A percentile compares a stretch with the other conserved stretches of the same genome.
phyloP scores from a whole-genome alignment of 2,888 invertebrate species.

The Nineta flava region DNA sequence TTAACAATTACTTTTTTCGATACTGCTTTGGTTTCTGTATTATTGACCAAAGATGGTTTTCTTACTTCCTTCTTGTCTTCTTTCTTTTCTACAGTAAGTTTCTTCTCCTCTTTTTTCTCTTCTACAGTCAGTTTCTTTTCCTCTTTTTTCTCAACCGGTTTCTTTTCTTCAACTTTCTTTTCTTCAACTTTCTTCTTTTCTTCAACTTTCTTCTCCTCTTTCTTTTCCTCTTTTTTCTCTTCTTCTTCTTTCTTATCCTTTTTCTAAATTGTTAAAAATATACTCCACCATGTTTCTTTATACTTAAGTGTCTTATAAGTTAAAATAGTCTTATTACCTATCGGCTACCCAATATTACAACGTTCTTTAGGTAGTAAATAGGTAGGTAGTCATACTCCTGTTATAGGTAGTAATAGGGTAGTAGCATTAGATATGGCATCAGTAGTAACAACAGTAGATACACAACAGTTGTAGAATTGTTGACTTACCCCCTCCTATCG shows the following conservation, averaged over 20 bases:
- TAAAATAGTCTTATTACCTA: no score
- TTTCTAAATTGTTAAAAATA: no score
- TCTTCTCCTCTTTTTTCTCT: conserved; percentile 39
- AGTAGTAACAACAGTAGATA: no score
- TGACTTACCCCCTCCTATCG: no score
- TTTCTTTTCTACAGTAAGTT: conserved; percentile 27
- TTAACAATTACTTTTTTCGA: not conserved
- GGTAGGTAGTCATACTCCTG: no score
- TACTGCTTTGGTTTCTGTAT: not conserved
- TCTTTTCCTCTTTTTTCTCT: conserved; percentile 11
- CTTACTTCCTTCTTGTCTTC: conserved; percentile 29
- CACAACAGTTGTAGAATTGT: no score
- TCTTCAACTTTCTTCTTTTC: conserved; percentile 34
- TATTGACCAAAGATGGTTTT: not conserved
- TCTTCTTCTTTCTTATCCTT: conserved; percentile 11
- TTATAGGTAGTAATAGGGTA: no score
- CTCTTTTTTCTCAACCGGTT: conserved; percentile 27
- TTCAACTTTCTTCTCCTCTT: conserved; percentile 16
- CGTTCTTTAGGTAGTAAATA: no score
- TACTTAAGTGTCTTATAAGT: no score
- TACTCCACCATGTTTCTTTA: no score
- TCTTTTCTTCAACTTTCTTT: conserved; percentile 39
- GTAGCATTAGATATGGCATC: no score
- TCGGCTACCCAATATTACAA: no score
- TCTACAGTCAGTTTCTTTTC: conserved; percentile 36